Base-by-base conservation (phyloP, 2,113 vertebrate genomes). In the Gavia stellata region DNA sequence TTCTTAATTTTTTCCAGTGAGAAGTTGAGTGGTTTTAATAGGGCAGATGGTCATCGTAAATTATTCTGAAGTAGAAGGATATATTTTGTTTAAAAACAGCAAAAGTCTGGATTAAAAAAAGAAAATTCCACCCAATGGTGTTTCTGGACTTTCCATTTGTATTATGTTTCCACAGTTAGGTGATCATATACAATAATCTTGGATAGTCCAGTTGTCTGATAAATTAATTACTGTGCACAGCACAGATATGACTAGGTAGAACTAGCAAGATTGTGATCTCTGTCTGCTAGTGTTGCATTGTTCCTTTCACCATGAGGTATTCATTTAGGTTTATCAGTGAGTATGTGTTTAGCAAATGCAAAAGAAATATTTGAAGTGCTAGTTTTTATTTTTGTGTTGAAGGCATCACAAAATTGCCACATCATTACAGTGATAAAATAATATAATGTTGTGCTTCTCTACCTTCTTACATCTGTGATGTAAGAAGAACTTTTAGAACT, bases 71-170 rank as follows among this genome's bases (percentile, higher is more conserved):
- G 44, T 23, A 63, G n/a, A 89, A 72, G 17, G 29, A 50, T 63
- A 40, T 72, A 9, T 16, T 75, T 59, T 86, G n/a, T 72, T 47
- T 67, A 77, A 80, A 81, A 61, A 7, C 16, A 40, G 19, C 16
- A 26, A 9, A 90, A 94, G 3, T 10, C 38, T 16, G 58, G 36
- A 61, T 47, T 70, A 13, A 20, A 44, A 74, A 53, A 70, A 87
- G 11, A 65, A 55, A 40, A 17, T 1, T 19, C 16, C 29, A 59
- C 33, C 9, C 47, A 59, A 1, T 1, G 0, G 3, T 52, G n/a
- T 52, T 67, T 52, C 74, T 67, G 42, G 17, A 25, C n/a, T 58
- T 81, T 1, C 12, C 29, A 25, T 73, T 33, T 70, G 33, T 53
- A 3, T 26, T 75, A 17, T 58, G 19, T 68, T 86, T 59, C 20